Evolutionary conservation across 2,888 invertebrate species (phyloP).

Genomic region (Hymenopus coronatus): DNA sequence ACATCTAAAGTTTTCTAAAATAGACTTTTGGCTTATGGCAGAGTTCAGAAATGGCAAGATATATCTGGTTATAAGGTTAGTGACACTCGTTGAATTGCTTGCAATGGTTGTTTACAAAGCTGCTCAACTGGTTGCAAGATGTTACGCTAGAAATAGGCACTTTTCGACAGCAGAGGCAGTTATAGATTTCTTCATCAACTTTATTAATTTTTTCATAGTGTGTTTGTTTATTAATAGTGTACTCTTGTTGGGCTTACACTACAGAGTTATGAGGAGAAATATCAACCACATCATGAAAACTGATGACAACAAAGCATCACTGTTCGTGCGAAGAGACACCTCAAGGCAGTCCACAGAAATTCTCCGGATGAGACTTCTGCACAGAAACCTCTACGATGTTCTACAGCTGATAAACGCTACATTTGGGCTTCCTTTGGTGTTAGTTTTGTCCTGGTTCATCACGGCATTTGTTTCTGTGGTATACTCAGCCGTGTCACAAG

Average conservation of each 20-base stretch:
- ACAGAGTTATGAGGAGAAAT: background rate
- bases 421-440: background rate
- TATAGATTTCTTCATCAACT: background rate
- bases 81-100: background rate
- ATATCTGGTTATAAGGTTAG: background rate
- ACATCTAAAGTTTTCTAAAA: background rate
- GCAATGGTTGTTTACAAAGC: background rate
- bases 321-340: background rate
- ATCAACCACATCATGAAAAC: background rate
- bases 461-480: background rate
- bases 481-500: background rate
- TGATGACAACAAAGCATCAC: background rate
- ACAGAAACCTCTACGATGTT: background rate
- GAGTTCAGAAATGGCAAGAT: background rate
- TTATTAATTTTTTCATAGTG: background rate
- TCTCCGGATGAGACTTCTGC: background rate
- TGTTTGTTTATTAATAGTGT: background rate
- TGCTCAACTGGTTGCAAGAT: background rate
- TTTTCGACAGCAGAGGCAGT: background rate
- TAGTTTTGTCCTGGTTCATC: background rate
- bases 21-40: background rate
- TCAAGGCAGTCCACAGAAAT: background rate
- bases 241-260: background rate
- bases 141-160: accelerated
- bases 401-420: background rate